phyloP scores from a whole-genome alignment of 2,888 invertebrate genomes.

The Apamea anceps region DNA sequence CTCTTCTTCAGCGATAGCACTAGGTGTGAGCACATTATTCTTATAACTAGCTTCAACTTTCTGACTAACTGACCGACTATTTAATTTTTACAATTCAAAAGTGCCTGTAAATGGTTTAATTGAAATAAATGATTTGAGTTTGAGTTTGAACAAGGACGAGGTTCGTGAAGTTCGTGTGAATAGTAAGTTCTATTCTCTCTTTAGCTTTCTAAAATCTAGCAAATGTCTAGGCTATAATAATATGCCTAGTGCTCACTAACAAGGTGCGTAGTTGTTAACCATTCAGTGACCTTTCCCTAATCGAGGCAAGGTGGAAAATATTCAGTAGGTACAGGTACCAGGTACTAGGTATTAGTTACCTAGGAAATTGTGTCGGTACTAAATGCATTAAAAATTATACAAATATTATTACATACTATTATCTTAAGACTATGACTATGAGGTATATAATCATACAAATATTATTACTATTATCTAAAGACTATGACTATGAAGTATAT shows the following conservation, averaged over 20 bases:
- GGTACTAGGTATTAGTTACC: not conserved
- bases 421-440: not conserved
- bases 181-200: no score
- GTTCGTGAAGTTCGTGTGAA: not conserved
- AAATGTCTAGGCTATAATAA: not conserved
- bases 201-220: not conserved
- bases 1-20: no score
- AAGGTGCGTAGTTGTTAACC: not conserved
- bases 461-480: not conserved
- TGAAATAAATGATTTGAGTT: no score
- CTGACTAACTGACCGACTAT: no score
- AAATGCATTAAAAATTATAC: not conserved
- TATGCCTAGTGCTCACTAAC: not conserved
- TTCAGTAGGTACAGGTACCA: not conserved
- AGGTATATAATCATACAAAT: not conserved
- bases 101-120: no score
- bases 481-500: not conserved
- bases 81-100: no score
- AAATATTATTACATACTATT: not conserved
- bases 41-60: no score
- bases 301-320: not conserved
- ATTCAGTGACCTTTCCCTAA: slow-evolving; percentile 3
- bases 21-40: no score
- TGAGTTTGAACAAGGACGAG: no score
- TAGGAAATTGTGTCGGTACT: not conserved